Evolutionary conservation across 2,797 vertebrate genomes (phyloP), one percentile per base, ranked within the genome.

Genomic region (Otus scops): DNA sequence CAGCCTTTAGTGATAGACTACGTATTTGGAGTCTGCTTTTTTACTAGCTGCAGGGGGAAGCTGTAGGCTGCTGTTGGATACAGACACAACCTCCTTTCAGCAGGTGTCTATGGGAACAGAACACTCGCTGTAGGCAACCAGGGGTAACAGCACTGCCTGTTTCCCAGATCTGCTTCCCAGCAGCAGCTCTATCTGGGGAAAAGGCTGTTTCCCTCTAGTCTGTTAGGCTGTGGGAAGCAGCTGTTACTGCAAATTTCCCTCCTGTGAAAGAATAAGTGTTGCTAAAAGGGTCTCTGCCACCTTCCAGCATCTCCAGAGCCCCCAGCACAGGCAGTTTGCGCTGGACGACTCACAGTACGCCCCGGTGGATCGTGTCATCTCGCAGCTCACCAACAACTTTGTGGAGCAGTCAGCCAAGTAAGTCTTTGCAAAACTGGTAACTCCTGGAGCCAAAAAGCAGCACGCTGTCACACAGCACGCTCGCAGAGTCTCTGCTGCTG

Each of bases 251-350:
- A 24, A 0, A 7, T 38, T 41, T 50, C 38, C 43, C 23, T 64
- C 32, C 61, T 68, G n/a, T 34, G 36, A 50, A 28, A 38, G 23
- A 43, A 1, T 26, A 5, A 57, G n/a, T 10, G 36, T 65, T 92
- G 59, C 57, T 95, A 59, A 93, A 30, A 43, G n/a, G 43, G 43
- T 5, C 43, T 70, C 4, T 64, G 18, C 38, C 32, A 9, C 47
- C 60, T 89, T 81, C 32, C 96, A 99, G 99, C 99, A 99, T 73
- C 97, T 99, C 59, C 98, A 98, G 96, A 98, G 98, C 9, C 96
- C 97, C 65, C 97, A 91, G 93, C 99, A 99, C 92, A 97, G 83
- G 59, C 30, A 1, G 7, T 99, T 99, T 95, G 98, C 97, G 5
- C 91, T 79, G 88, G 97, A 99, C 27, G 54, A 70, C 32, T 98